These are phyloP conservation scores for Caenorhabditis drosophilae DNA, from an alignment of 2,888 invertebrate species.

Conservation along the genomic window DNA sequence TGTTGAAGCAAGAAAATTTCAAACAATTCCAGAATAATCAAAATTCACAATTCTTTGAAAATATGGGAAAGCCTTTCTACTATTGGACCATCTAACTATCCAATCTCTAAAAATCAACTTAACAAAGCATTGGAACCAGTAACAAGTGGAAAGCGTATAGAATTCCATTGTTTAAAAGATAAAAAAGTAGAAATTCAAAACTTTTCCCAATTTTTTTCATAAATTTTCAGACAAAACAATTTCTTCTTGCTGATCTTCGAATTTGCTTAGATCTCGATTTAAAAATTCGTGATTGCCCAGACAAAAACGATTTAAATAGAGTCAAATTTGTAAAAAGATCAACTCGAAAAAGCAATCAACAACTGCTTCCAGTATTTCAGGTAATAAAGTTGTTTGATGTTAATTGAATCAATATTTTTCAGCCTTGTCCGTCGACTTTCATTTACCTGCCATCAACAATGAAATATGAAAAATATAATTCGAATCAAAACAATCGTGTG, in stretches of 20 bases:
- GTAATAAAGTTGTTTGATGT: no score
- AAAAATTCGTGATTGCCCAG: conserved; percentile 29
- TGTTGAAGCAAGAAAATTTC: background rate
- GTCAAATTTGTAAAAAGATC: background rate
- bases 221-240: conserved; percentile 32
- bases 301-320: conserved; percentile 10
- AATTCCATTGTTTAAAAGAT: conserved; percentile 45
- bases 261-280: conserved; percentile 38
- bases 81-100: conserved; percentile 21
- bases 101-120: conserved; percentile 5
- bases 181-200: conserved; percentile 16
- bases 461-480: no score
- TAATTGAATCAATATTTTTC: no score
- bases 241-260: conserved; percentile 40
- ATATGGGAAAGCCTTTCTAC: no score
- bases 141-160: conserved; percentile 19
- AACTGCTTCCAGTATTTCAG: background rate
- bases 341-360: background rate
- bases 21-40: no score
- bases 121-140: conserved; percentile 17
- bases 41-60: no score
- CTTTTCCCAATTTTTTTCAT: background rate
- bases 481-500: no score
- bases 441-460: no score
- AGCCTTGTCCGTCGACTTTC: no score